Conservation (phyloP, 2,797 vertebrate species). For the Danio albolineatus region DNA sequence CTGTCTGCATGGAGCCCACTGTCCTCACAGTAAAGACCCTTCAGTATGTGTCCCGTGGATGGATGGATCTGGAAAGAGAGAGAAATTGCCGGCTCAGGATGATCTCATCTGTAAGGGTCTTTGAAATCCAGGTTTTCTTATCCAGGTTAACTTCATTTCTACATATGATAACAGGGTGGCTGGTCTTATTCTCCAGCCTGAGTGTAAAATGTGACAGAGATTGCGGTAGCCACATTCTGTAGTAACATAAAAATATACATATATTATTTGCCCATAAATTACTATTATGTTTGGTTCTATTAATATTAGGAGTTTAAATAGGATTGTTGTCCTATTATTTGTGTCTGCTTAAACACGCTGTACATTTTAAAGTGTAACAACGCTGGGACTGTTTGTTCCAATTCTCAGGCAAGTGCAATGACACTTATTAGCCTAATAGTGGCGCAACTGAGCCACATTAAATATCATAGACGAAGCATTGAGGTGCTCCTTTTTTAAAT, state of each 20-base stretch:
- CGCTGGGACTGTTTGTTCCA: background rate
- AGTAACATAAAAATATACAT: constrained; percentile 35
- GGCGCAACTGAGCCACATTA: constrained; percentile 9
- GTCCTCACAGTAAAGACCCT: constrained; percentile 60
- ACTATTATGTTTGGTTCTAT: constrained; percentile 34
- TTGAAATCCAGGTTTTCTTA: constrained; percentile 82
- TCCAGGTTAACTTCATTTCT: constrained; percentile 84
- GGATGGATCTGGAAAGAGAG: constrained; percentile 14
- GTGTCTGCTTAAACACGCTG: background rate
- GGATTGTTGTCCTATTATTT: background rate
- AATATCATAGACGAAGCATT: background rate
- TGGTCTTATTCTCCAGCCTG: constrained; percentile 54
- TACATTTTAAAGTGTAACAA: background rate
- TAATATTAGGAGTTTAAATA: constrained; percentile 25
- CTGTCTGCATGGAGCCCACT: constrained; percentile 74
- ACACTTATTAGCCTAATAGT: constrained; percentile 26
- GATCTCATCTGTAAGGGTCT: constrained; percentile 49
- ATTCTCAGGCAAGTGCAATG: constrained; percentile 38
- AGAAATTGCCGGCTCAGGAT: constrained; percentile 19
- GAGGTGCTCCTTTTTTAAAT: background rate
- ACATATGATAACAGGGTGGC: constrained; percentile 81
- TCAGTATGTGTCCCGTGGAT: constrained; percentile 10
- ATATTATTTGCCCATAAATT: constrained; percentile 27
- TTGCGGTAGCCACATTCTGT: constrained; percentile 58
- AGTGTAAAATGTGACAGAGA: constrained; percentile 63